Percentiles rank a stretch among this genome's conserved stretches.
These are phyloP conservation scores for Rhagium mordax DNA, from an alignment of 2,888 invertebrate species.

Conservation along the genomic window DNA sequence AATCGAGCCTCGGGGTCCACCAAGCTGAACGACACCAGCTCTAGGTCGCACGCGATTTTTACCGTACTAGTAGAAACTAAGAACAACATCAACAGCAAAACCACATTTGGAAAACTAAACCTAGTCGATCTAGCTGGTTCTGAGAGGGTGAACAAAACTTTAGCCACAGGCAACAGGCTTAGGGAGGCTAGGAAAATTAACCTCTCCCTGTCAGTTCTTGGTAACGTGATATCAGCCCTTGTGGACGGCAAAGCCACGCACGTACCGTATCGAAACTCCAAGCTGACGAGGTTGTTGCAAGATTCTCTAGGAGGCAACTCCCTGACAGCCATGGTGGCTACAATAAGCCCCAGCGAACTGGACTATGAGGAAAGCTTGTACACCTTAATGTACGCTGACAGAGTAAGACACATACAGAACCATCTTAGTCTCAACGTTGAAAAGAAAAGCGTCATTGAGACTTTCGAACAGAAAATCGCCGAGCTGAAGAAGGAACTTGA, in stretches of 20 bases:
- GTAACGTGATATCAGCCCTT: conserved; percentile 96
- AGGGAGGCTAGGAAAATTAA: conserved; percentile 98
- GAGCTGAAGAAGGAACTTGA: conserved; percentile 79
- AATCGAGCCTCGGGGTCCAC: conserved; percentile 86
- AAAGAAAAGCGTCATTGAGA: conserved; percentile 86
- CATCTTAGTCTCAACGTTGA: conserved; percentile 95
- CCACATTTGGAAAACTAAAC: conserved; percentile 94
- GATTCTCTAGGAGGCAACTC: conserved; percentile 97
- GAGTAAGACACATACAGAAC: conserved; percentile 97
- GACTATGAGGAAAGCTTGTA: conserved; percentile 97
- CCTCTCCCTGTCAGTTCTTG: conserved; percentile 93
- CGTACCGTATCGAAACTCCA: conserved; percentile 97
- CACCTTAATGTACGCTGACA: conserved; percentile 94
- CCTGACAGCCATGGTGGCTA: conserved; percentile 94
- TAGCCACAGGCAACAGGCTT: conserved; percentile 89
- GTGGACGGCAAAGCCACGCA: conserved; percentile 96
- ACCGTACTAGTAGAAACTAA: conserved; percentile 97
- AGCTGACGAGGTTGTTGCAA: conserved; percentile 93
- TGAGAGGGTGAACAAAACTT: conserved; percentile 96
- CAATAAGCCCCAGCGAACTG: conserved; percentile 91
- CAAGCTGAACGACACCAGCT: conserved; percentile 95
- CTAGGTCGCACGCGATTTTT: conserved; percentile 96
- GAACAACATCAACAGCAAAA: conserved; percentile 82
- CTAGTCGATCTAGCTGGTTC: conserved; percentile 97
- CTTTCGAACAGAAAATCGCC: conserved; percentile 88